Percentiles rank a stretch among this genome's conserved stretches.
phyloP scores from a whole-genome alignment of 2,113 vertebrate genomes.

The Chamaea fasciata region DNA sequence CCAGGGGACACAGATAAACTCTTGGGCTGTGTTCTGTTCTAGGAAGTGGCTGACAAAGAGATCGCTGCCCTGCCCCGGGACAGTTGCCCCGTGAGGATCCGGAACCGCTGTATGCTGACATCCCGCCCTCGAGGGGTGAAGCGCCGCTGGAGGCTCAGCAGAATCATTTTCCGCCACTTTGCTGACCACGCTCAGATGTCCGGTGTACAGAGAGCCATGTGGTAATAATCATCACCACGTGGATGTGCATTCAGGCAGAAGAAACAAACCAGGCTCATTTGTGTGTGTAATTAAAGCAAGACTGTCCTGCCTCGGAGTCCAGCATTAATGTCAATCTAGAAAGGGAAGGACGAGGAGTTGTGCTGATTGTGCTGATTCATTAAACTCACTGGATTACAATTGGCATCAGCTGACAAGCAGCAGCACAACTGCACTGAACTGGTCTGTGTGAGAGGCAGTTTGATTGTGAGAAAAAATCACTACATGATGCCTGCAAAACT shows the following conservation, averaged over 20 bases:
- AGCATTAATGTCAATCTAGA: neutral
- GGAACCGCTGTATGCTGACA: constrained; percentile 89
- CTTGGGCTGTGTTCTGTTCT: neutral
- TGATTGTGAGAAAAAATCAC: neutral
- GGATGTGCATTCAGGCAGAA: neutral
- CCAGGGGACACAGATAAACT: neutral
- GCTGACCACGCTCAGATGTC: constrained; percentile 91
- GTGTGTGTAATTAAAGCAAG: neutral
- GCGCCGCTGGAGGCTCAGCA: constrained; percentile 88
- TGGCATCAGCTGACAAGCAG: neutral
- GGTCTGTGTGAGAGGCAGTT: neutral
- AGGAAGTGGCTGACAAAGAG: constrained; percentile 90
- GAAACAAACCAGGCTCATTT: neutral
- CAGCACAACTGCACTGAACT: neutral
- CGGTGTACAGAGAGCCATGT: constrained; percentile 89
- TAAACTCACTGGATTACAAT: fast-evolving
- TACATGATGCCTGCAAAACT: neutral
- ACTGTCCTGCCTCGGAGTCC: neutral
- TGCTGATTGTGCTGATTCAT: neutral
- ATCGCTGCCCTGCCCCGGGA: constrained; percentile 87
- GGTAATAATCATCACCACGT: constrained; percentile 72
- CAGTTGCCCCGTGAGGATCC: constrained; percentile 90
- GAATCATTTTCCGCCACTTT: constrained; percentile 91
- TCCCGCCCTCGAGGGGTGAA: constrained; percentile 90
- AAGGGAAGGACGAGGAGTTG: neutral